These are phyloP conservation scores for Lepidotrigona ventralis DNA, from an alignment of 1,140 invertebrate species.

Conservation along the genomic window DNA sequence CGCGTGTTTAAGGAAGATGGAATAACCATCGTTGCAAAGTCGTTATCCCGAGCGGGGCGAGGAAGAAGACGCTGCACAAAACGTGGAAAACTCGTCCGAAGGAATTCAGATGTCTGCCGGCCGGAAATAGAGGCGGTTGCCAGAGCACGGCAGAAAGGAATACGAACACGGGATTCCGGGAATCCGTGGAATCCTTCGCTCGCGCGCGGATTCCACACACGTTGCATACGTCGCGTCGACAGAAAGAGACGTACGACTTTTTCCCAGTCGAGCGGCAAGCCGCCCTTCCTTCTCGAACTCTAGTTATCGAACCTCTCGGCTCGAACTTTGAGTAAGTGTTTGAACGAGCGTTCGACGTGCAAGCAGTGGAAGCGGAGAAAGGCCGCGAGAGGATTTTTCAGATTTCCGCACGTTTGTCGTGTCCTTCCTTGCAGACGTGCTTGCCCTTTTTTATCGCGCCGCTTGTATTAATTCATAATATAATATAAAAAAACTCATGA, in stretches of 20 bases:
- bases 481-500: too few relatives aligned
- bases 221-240: background rate
- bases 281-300: background rate
- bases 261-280: background rate
- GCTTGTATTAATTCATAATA: too few relatives aligned
- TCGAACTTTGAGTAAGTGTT: constrained; percentile 29
- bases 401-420: background rate
- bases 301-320: constrained; percentile 36
- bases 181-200: constrained; percentile 44
- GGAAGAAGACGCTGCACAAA: background rate
- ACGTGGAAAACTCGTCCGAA: background rate
- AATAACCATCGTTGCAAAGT: background rate
- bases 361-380: constrained; percentile 10
- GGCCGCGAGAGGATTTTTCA: constrained; percentile 15
- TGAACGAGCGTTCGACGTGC: constrained; percentile 43
- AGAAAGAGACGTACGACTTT: constrained; percentile 18
- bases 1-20: background rate
- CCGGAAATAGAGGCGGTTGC: constrained; percentile 25
- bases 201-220: constrained; percentile 30
- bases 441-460: background rate
- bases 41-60: background rate
- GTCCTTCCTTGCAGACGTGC: constrained; percentile 4
- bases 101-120: background rate
- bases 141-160: constrained; percentile 2
- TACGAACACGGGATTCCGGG: constrained; percentile 29